Evolutionary conservation across 2,888 invertebrate species (phyloP).

Genomic region (Andrena praecox): DNA sequence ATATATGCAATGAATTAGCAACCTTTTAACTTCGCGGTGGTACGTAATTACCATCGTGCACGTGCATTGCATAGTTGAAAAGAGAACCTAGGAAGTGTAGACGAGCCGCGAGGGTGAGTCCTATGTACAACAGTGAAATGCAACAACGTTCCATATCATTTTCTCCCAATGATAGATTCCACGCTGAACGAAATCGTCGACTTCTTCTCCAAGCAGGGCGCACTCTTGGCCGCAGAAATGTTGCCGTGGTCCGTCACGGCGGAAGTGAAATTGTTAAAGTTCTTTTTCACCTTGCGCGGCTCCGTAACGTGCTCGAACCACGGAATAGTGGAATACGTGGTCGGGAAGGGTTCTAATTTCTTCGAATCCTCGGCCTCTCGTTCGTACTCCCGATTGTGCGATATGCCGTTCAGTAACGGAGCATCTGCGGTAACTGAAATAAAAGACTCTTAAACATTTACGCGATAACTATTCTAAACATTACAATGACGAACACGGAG

Average conservation of each 20-base stretch:
- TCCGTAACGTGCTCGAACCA: conserved; percentile 68
- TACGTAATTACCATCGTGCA: conserved; percentile 2
- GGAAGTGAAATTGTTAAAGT: conserved; percentile 55
- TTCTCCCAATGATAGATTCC: conserved; percentile 82
- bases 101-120: conserved; percentile 10
- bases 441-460: neutral
- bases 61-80: conserved; percentile 3
- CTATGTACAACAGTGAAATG: conserved; percentile 51
- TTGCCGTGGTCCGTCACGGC: conserved; percentile 39
- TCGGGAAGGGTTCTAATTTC: conserved; percentile 63
- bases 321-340: conserved; percentile 61
- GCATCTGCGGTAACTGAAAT: conserved; percentile 65
- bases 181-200: conserved; percentile 82
- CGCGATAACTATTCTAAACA: neutral
- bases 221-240: conserved; percentile 40
- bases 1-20: conserved; percentile 30
- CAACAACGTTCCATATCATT: conserved; percentile 65
- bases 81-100: conserved; percentile 4
- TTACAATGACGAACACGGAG: neutral
- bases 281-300: conserved; percentile 45
- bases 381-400: conserved; percentile 64
- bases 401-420: conserved; percentile 56
- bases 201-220: conserved; percentile 74
- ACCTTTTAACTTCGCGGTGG: conserved; percentile 7
- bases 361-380: conserved; percentile 57